Evolutionary conservation across 2,797 vertebrate species (phyloP), one percentile per base, ranked within the genome.

Genomic region (Botia almorhae): DNA sequence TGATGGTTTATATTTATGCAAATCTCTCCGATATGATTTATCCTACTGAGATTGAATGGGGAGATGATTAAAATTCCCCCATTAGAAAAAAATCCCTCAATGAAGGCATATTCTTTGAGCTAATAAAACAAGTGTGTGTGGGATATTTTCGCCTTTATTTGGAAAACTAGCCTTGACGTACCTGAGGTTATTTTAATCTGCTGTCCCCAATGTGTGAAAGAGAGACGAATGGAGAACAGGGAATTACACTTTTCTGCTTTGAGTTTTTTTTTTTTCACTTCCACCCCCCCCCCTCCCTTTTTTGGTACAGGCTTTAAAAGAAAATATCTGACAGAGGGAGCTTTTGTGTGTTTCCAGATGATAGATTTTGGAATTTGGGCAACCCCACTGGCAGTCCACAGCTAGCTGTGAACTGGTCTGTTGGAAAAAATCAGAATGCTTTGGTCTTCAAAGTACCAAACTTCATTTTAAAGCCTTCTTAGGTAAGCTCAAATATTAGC

Each of bases 1-100:
- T 99, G 97, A 99, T 99, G 97, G 97, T 98, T 98, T 98, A 97
- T 99, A 99, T 99, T 99, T 99, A 99, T 99, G 98, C 97, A 99
- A 99, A 99, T 99, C 97, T 99, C 96, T 96, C 95, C 96, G 97
- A 99, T 99, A 99, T 99, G 97, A 99, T 99, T 99, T 98, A 99
- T 97, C 97, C 97, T 96, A 98, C 97, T 97, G 97, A 96, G 97
- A 97, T 97, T 99, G 97, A 99, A 99, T 98, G 95, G 96, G 93
- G 96, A 98, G 96, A 99, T 99, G 98, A 99, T 99, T 99, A 98
- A 98, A 99, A 99, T 98, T 98, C 95, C 92, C 95, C 95, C 93
- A 95, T 95, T 94, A 93, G 94, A 80, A 89, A 85, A 84, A 92
- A 93, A 97, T 95, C 96, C 94, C 95, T 97, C 97, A 98, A 96